phyloP scores from a whole-genome alignment of 1,140 invertebrate genomes.

The Augochlora pura region DNA sequence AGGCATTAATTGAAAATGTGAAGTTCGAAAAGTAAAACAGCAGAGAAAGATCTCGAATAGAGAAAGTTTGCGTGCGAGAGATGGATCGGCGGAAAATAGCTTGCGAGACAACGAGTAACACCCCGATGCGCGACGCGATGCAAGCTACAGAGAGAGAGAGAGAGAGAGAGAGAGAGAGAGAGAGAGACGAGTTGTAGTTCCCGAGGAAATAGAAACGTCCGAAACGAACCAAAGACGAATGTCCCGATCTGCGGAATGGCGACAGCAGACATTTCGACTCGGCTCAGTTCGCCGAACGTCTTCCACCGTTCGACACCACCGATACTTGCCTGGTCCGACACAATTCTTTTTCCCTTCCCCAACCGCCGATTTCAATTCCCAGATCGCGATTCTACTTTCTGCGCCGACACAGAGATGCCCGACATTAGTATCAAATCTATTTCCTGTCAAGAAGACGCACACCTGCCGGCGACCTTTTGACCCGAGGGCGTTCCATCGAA shows the following conservation, averaged over 20 bases:
- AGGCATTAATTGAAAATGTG: too few relatives aligned
- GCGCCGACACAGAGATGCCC: slow-evolving; percentile 11
- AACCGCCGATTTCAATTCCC: slow-evolving; percentile 43
- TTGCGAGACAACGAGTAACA: not conserved
- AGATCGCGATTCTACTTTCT: slow-evolving; percentile 35
- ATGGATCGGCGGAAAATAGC: not conserved
- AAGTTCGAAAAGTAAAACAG: not conserved
- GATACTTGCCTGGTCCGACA: slow-evolving; percentile 23
- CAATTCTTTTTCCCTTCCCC: slow-evolving; percentile 39
- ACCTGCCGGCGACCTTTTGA: not conserved
- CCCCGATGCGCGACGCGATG: not conserved
- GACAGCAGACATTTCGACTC: not conserved
- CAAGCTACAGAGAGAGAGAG: too few relatives aligned
- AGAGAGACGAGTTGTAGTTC: not conserved
- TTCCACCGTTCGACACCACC: slow-evolving; percentile 18
- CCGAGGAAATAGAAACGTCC: slow-evolving; percentile 24
- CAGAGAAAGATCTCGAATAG: not conserved
- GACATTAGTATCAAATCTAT: slow-evolving; percentile 20
- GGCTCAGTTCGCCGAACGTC: not conserved
- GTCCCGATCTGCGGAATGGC: slow-evolving; percentile 12
- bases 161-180: too few relatives aligned
- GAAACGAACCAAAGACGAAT: slow-evolving; percentile 13
- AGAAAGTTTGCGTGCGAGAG: not conserved
- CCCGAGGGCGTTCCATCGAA: not conserved
- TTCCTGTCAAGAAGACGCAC: not conserved